Conservation (phyloP, 2,888 invertebrate species). For the Anoplius nigerrimus region DNA sequence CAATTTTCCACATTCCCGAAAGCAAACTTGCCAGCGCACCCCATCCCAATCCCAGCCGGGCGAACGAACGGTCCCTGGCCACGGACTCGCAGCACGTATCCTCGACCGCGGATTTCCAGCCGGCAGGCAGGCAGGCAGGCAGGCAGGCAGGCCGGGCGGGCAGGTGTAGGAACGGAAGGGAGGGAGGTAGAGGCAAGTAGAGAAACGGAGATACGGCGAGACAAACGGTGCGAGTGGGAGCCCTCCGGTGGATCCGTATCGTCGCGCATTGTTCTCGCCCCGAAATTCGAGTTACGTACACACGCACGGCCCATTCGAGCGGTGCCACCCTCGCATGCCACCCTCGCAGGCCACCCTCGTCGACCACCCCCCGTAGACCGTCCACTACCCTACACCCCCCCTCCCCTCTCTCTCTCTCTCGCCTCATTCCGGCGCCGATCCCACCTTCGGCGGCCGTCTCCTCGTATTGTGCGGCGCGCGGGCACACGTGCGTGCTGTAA, state of each 20-base stretch:
- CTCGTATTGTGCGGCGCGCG: constrained; percentile 2
- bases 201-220: too few relatives aligned
- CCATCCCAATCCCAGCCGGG: too few relatives aligned
- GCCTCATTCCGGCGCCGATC: not conserved
- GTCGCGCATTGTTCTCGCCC: constrained; percentile 11
- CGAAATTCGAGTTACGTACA: constrained; percentile 8
- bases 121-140: too few relatives aligned
- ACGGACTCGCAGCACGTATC: too few relatives aligned
- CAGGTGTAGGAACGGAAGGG: not conserved
- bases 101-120: too few relatives aligned
- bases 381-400: not conserved
- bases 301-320: not conserved
- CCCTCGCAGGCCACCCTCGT: too few relatives aligned
- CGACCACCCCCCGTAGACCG: not conserved
- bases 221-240: too few relatives aligned
- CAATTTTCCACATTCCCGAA: too few relatives aligned
- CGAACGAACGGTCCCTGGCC: too few relatives aligned
- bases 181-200: not conserved
- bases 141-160: too few relatives aligned
- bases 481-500: constrained; percentile 18
- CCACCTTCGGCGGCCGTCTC: constrained; percentile 7
- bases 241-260: too few relatives aligned
- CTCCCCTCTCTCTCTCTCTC: not conserved
- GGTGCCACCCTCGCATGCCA: not conserved
- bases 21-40: too few relatives aligned